These are phyloP conservation scores for Acrocera orbiculus DNA, from an alignment of 2,888 invertebrate species.

Conservation along the genomic window DNA sequence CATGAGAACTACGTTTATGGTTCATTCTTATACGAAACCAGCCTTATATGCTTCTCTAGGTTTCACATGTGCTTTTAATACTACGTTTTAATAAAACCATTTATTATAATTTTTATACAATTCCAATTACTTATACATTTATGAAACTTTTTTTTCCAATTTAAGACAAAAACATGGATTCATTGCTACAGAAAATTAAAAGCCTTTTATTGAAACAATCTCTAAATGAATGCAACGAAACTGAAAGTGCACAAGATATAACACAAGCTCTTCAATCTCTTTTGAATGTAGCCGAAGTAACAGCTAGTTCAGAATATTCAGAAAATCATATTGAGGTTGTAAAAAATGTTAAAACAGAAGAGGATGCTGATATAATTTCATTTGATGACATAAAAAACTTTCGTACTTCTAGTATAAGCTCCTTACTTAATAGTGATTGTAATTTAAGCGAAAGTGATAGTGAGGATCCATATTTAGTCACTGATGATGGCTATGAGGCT, in stretches of 20 bases:
- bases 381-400: slow-evolving; percentile 16
- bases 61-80: no score
- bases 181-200: slow-evolving; percentile 25
- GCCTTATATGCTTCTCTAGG: no score
- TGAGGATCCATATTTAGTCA: slow-evolving; percentile 24
- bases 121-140: neutral
- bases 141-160: no score
- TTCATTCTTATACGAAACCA: no score
- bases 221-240: slow-evolving; percentile 19
- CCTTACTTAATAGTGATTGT: slow-evolving; percentile 23
- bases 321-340: neutral
- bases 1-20: no score
- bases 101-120: neutral
- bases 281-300: slow-evolving; percentile 24
- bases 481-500: slow-evolving; percentile 31
- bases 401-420: slow-evolving; percentile 24
- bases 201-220: slow-evolving; percentile 23
- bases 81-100: no score
- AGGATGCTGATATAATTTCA: neutral
- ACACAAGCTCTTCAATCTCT: slow-evolving; percentile 27
- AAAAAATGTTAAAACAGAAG: neutral
- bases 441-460: slow-evolving; percentile 28
- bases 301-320: slow-evolving; percentile 8
- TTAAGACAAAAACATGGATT: slow-evolving; percentile 24
- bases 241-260: slow-evolving; percentile 22